Conservation (phyloP, 2,888 invertebrate genomes). For the Agonopterix subpropinquella region DNA sequence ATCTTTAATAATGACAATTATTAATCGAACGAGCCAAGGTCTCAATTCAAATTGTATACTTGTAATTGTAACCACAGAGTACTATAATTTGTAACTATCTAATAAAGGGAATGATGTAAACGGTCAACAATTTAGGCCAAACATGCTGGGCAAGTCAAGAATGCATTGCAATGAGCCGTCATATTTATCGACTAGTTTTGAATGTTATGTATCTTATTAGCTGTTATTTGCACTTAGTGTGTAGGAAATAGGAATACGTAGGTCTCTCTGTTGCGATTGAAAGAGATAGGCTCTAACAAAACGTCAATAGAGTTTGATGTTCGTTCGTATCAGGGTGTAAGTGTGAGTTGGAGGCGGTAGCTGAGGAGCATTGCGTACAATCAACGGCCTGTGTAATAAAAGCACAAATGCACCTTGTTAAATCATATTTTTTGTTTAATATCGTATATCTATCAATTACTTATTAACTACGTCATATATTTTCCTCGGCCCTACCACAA, state of each 20-base stretch:
- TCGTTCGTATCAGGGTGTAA: too few relatives aligned
- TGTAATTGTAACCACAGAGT: too few relatives aligned
- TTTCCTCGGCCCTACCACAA: too few relatives aligned
- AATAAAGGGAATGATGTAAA: conserved; percentile 8
- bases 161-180: conserved; percentile 7
- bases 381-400: too few relatives aligned
- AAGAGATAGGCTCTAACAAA: background rate
- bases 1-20: background rate
- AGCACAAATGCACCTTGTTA: too few relatives aligned
- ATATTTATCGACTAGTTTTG: conserved; percentile 4
- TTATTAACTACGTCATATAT: too few relatives aligned
- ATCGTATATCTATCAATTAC: too few relatives aligned
- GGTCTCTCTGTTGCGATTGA: background rate
- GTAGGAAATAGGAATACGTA: background rate
- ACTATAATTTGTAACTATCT: too few relatives aligned
- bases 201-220: background rate
- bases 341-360: too few relatives aligned
- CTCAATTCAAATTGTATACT: background rate
- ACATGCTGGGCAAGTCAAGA: conserved; percentile 6
- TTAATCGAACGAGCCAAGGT: background rate
- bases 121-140: conserved; percentile 9
- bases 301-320: too few relatives aligned
- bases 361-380: too few relatives aligned
- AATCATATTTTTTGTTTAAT: too few relatives aligned
- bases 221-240: background rate